Conservation (phyloP, 1,140 invertebrate genomes). For the Drosophila bocqueti region DNA sequence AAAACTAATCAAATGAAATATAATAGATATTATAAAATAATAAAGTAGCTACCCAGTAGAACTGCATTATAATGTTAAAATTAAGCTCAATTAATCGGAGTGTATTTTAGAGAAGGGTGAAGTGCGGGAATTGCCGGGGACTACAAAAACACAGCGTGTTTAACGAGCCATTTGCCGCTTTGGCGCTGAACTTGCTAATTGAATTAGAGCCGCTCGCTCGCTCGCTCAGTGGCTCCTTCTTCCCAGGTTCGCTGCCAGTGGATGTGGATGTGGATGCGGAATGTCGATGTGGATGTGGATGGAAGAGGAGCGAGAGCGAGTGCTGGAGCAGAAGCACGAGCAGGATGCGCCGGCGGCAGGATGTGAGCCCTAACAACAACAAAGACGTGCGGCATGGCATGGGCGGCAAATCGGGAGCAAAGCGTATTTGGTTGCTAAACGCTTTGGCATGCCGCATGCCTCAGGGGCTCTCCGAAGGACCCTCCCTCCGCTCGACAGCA, state of each 20-base stretch:
- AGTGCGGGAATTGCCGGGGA: background rate
- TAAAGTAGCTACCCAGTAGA: too few species aligned
- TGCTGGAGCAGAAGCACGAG: conserved; percentile 16
- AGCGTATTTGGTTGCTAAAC: conserved; percentile 67
- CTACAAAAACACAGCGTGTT: conserved; percentile 76
- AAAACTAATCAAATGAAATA: background rate
- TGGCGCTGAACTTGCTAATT: conserved; percentile 82
- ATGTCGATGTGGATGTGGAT: conserved; percentile 16
- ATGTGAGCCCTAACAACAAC: conserved; percentile 43
- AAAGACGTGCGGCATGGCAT: conserved; percentile 5
- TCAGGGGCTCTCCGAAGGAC: conserved; percentile 32
- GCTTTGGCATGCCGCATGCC: conserved; percentile 77
- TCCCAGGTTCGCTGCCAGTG: conserved; percentile 27
- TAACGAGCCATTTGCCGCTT: conserved; percentile 82
- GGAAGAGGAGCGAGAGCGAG: background rate
- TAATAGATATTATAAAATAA: background rate
- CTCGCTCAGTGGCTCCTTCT: conserved; percentile 38
- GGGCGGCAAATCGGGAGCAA: conserved; percentile 42
- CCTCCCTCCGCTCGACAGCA: conserved; percentile 4
- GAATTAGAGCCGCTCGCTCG: conserved; percentile 70
- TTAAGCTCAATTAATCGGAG: background rate
- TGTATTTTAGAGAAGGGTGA: background rate
- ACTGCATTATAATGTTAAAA: background rate
- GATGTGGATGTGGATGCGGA: conserved; percentile 11
- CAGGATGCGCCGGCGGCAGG: conserved; percentile 49